Evolutionary conservation across 2,888 invertebrate genomes (phyloP), one percentile per base, ranked within the genome.

Genomic region (Entomobrya proxima): DNA sequence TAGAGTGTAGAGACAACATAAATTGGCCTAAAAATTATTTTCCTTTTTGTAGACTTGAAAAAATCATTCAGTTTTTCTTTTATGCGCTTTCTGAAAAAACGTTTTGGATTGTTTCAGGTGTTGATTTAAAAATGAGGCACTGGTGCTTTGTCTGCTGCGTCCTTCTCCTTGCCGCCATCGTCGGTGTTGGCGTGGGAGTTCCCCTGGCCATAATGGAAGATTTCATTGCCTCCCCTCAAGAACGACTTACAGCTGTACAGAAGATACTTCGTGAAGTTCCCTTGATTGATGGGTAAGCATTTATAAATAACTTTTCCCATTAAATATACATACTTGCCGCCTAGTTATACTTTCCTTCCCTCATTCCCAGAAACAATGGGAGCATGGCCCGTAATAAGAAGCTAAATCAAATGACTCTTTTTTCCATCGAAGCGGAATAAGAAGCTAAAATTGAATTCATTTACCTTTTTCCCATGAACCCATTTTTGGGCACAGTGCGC

Each of bases 61-160:
- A n/a, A n/a, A n/a, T n/a, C n/a, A n/a, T n/a, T n/a, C n/a, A n/a
- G n/a, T n/a, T n/a, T n/a, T n/a, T 24, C n/a, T 18, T 37, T 47
- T 9, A 72, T 27, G 15, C 40, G 55, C 37, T 44, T 27, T 18
- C 47, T 44, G 18, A 69, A 11, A 21, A 18, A 1, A 21, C 72
- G 7, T 78, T 72, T 77, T 32, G 1, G 78, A 24, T 58, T 64
- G 44, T 83, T 72, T 30, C 80, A 90, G 90, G 89, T 67, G 88
- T 89, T 37, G 90, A 91, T 75, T 79, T 91, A 75, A 90, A 89
- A 82, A 94, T 93, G 90, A 94, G 94, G 88, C 95, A 96, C 90
- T 95, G 96, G 95, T 94, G 95, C 92, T 95, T 95, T 91, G 95
- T 96, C 91, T 94, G 95, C 86, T 94, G 95, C 88, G 94, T 96